A percentile compares a stretch with the other conserved stretches of the same genome.
Conservation (phyloP, 2,113 vertebrate species). For the Bubalus kerabau region DNA sequence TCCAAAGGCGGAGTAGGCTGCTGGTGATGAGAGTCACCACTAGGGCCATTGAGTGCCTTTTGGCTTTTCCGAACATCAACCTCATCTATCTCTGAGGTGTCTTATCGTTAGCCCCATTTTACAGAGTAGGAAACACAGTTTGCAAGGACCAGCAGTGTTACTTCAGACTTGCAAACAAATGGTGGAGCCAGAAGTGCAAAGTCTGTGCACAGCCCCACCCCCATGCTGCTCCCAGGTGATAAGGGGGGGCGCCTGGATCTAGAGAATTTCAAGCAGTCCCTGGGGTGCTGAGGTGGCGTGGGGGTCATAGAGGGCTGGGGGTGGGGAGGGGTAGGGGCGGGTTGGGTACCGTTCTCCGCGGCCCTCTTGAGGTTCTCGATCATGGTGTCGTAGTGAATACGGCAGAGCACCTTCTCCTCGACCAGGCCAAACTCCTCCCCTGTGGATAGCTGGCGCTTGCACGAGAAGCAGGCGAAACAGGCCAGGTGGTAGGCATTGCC, state of each 20-base stretch:
- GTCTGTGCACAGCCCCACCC: background rate
- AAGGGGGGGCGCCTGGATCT: accelerated
- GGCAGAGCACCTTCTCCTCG: constrained; percentile 96
- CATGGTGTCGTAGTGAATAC: constrained; percentile 99
- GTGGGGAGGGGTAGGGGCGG: background rate
- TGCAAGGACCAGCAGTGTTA: background rate
- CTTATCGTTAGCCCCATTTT: background rate
- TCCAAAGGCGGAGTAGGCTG: background rate
- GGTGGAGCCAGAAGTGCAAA: background rate
- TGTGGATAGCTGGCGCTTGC: constrained; percentile 96
- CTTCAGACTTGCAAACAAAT: background rate
- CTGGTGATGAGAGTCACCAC: background rate
- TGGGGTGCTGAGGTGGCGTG: background rate
- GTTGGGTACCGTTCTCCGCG: constrained; percentile 90
- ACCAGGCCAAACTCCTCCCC: constrained; percentile 98
- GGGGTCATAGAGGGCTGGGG: background rate
- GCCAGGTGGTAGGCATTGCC: constrained; percentile 97
- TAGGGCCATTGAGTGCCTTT: background rate
- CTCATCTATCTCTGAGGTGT: background rate
- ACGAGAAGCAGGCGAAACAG: constrained; percentile 98
- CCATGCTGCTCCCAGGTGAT: background rate
- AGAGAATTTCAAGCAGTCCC: background rate
- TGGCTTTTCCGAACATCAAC: background rate
- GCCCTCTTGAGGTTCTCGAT: constrained; percentile 97
- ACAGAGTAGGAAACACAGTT: background rate